Evolutionary conservation across 2,113 vertebrate species (phyloP), one percentile per base, ranked within the genome.

Genomic region (Penelope pileata): DNA sequence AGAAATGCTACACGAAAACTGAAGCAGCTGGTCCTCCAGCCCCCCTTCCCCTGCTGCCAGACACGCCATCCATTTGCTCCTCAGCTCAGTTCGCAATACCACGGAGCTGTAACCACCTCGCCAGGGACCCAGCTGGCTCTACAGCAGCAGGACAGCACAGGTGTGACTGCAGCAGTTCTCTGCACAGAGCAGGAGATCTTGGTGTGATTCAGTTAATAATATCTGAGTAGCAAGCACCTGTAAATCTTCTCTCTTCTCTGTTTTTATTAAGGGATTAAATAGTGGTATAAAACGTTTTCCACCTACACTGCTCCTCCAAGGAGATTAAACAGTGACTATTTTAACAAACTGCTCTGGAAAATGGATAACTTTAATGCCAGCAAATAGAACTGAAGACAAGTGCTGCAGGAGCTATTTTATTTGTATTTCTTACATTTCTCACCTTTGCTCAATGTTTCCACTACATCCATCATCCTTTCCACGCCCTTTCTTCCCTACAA

Each of bases 1-100:
- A 43, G 23, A 86, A 68, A 88, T 83, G 23, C 42, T 67, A 50
- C 53, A 45, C 4, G 34, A 87, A 86, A 88, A 93, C n/a, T 66
- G 5, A 19, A 70, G 24, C 58, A 56, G 3, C 0, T 64, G 56
- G 38, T 34, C 12, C 8, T 81, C 15, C 1, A 0, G 54, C 47
- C 69, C 91, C 0, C 10, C 82, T 85, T 88, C 29, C 67, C 38
- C 56, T 7, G 0, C 30, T 84, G 8, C 51, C 64, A 62, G 16
- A 16, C 68, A 60, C 17, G 87, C 40, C 56, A 14, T 69, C 40
- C 24, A 21, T 85, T 87, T 68, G 59, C 16, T 66, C 76, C 90
- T 73, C 78, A 50, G 38, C 66, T 67, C 74, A 87, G 51, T 75
- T 78, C 79, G 69, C 36, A 62, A 40, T 5, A 68, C 36, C 62